Conservation (phyloP, 2,113 vertebrate genomes). For the Xiphophorus maculatus region DNA sequence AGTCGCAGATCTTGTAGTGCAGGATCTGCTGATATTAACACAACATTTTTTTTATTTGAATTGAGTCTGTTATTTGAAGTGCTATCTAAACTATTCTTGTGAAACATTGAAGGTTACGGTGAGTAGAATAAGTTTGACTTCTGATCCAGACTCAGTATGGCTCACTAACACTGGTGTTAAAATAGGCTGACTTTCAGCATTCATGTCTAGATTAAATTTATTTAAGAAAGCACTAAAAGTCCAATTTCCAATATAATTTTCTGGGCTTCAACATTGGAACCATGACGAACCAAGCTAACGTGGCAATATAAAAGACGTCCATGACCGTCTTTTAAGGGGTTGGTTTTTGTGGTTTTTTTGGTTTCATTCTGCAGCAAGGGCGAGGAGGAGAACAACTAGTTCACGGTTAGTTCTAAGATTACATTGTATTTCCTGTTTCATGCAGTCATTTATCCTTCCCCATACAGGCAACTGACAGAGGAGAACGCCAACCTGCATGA, state of each 20-base stretch:
- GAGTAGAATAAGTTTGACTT: neutral
- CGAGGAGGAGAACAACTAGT: no score
- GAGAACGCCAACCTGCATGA: constrained; percentile 96
- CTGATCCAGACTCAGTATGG: no score
- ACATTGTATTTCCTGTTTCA: neutral
- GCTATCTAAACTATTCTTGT: neutral
- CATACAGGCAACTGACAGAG: constrained; percentile 90
- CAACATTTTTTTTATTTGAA: neutral
- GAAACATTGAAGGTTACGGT: neutral
- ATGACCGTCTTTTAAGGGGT: no score
- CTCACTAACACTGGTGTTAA: no score
- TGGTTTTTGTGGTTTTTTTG: neutral
- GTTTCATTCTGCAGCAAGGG: neutral
- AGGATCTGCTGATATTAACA: neutral
- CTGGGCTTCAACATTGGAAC: no score
- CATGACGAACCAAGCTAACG: no score
- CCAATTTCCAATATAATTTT: no score
- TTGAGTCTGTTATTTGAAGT: neutral
- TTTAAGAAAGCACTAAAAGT: no score
- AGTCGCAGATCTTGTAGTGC: neutral
- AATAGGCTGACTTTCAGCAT: no score
- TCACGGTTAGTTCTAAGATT: neutral
- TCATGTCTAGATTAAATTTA: no score
- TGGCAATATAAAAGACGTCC: no score
- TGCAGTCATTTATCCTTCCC: neutral